Conservation (phyloP, 2,888 invertebrate species). For the Synergus umbraculus region DNA sequence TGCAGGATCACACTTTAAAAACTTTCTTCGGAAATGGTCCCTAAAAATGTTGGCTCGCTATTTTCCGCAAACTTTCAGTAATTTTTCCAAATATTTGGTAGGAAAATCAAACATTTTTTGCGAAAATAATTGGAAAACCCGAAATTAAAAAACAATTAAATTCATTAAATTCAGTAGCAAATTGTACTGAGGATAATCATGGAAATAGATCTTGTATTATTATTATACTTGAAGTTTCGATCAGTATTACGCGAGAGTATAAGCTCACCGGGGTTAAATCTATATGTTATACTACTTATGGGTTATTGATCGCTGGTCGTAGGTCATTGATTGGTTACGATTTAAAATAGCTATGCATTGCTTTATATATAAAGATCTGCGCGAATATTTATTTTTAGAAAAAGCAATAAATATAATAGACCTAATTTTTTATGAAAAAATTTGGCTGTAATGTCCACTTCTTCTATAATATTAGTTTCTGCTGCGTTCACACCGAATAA, state of each 20-base stretch:
- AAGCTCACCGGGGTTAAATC: background rate
- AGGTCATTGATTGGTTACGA: slow-evolving; percentile 17
- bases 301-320: background rate
- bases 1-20: no score
- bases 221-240: background rate
- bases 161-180: background rate
- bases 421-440: background rate
- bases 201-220: background rate
- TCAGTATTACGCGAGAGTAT: background rate
- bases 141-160: background rate
- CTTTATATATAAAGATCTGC: background rate
- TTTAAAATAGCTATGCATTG: background rate
- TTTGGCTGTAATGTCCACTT: background rate
- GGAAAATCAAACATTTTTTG: no score
- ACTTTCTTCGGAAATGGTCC: no score
- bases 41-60: no score
- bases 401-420: background rate
- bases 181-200: background rate
- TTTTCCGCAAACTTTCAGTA: no score
- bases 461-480: background rate
- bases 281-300: background rate
- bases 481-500: no score
- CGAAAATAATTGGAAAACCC: no score
- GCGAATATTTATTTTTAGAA: background rate
- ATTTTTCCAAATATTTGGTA: no score